Base-by-base conservation (phyloP, 2,888 invertebrate genomes). In the Andricus quercusramuli region DNA sequence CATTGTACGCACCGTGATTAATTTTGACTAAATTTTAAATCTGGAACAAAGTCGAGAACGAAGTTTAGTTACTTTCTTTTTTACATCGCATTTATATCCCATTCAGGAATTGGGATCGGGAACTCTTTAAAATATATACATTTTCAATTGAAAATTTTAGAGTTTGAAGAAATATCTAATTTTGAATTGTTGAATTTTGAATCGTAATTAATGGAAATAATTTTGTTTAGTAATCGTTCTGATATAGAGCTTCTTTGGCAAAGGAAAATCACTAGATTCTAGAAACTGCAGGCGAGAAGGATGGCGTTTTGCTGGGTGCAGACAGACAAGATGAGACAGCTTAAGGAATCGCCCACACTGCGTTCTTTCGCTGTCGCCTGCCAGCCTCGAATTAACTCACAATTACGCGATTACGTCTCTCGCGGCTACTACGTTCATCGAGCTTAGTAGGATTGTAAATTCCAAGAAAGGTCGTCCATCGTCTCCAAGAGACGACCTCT, bases 301-400 rank as follows among this genome's bases (percentile, higher is more conserved):
- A 78, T 77, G 80, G 82, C 66, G 79, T 32, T 82, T 9, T 32
- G 25, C 8, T 80, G 82, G 80, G 80, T 83, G 85, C 83, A 79
- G 81, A 82, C 82, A 83, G 81, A 77, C 82, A 80, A 81, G 83
- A 83, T 78, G 82, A 81, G 81, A 83, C 79, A 83, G 66, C 80
- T 80, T 80, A 82, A 83, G 79, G 82, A 87, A 83, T 88, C 90
- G 90, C 89, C 90, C 89, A 90, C 90, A 88, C 89, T 83, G 87
- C 85, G 84, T 86, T 83, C 84, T 82, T 80, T 85, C 83, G 83
- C 85, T 85, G 86, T 87, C 88, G 88, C 85, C 87, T 87, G 88
- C 84, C 85, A 88, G 86, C 86, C 84, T 87, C 91, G 89, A 90
- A 89, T 91, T 91, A 91, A 91, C 90, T 89, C 87, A 87, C 90